Percentiles rank a stretch among this genome's conserved stretches.
Conservation (phyloP, 1,140 invertebrate species). For the Pseudomyrmex flavicornis region DNA sequence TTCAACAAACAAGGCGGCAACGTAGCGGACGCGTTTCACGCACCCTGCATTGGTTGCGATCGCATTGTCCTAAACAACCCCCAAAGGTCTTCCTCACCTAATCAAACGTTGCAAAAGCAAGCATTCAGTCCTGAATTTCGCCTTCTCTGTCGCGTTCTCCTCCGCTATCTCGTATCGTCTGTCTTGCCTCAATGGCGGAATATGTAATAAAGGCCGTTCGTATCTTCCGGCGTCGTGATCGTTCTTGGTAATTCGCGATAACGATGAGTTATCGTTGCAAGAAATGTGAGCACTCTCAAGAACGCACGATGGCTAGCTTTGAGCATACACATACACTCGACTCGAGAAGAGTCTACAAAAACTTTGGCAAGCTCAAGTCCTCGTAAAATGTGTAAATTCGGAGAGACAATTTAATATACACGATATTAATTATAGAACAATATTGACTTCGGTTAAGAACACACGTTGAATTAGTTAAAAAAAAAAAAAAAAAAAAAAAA, state of each 20-base stretch:
- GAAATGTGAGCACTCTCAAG: constrained; percentile 30
- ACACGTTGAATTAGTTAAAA: too few relatives aligned
- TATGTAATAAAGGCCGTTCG: constrained; percentile 28
- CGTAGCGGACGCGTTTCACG: constrained; percentile 14
- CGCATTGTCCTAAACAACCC: constrained; percentile 62
- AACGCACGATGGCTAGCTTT: constrained; percentile 15
- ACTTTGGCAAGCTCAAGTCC: neutral
- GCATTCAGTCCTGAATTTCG: neutral
- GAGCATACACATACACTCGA: neutral
- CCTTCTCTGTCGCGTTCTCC: neutral
- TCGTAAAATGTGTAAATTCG: neutral
- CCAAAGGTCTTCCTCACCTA: constrained; percentile 47
- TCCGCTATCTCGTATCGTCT: constrained; percentile 19
- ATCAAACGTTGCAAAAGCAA: constrained; percentile 52
- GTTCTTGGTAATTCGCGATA: constrained; percentile 46
- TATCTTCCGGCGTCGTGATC: constrained; percentile 22
- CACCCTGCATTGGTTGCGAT: constrained; percentile 56
- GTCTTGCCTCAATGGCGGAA: constrained; percentile 15
- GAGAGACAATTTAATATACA: neutral
- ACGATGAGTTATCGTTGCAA: constrained; percentile 50
- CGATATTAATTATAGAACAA: constrained; percentile 17
- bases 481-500: too few relatives aligned
- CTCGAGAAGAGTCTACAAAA: constrained; percentile 15
- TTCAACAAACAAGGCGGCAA: constrained; percentile 43
- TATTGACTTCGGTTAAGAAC: too few relatives aligned